Conservation (phyloP, 2,797 vertebrate species). For the Numenius phaeopus region DNA sequence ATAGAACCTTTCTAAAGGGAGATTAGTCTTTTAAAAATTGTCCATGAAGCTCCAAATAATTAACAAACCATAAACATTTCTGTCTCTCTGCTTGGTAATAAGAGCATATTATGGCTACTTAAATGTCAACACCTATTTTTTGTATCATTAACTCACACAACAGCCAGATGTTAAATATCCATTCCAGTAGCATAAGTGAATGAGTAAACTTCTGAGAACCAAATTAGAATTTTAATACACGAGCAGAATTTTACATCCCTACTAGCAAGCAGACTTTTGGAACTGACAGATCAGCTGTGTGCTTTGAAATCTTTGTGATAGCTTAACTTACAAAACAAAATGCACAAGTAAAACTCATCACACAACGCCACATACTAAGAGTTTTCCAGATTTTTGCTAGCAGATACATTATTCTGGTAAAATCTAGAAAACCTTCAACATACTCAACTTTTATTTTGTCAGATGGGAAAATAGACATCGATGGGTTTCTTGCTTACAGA, state of each 20-base stretch:
- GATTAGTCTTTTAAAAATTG: background rate
- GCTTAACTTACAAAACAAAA: background rate
- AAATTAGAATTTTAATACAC: background rate
- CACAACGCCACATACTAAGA: accelerated
- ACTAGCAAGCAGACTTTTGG: background rate
- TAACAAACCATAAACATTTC: conserved; percentile 35
- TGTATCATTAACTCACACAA: background rate
- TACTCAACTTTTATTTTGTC: background rate
- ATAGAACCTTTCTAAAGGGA: background rate
- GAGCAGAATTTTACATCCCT: background rate
- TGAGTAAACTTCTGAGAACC: background rate
- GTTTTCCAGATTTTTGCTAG: background rate
- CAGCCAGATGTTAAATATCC: background rate
- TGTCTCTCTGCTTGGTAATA: background rate
- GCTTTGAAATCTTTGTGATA: background rate
- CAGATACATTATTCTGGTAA: background rate
- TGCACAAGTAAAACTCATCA: background rate
- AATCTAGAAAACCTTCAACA: background rate
- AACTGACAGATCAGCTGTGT: background rate
- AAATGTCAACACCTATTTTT: conserved; percentile 11
- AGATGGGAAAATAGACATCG: background rate
- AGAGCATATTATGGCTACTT: background rate
- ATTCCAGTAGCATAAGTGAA: background rate
- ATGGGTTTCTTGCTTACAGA: background rate
- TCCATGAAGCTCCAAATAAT: background rate